Percentiles rank a stretch among this genome's conserved stretches.
Conservation (phyloP, 2,888 invertebrate species). For the Drosophila glabriapex region DNA sequence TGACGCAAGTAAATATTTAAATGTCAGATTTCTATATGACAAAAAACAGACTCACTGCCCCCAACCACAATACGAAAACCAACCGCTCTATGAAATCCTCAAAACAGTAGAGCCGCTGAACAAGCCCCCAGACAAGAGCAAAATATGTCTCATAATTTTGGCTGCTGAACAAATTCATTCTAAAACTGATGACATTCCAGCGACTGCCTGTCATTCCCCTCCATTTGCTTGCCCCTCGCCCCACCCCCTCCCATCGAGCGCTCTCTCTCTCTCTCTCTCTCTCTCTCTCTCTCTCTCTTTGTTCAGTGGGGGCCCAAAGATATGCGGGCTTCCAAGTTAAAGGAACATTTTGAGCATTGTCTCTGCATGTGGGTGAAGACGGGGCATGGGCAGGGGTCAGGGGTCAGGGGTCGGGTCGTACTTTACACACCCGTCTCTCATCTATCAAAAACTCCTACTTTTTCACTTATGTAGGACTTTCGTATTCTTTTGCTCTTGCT, state of each 20-base stretch:
- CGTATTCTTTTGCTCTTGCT: constrained; percentile 15
- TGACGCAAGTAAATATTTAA: constrained; percentile 84
- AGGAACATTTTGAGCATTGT: constrained; percentile 54
- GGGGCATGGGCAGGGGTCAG: not conserved
- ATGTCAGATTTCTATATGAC: constrained; percentile 81
- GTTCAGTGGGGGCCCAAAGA: constrained; percentile 20
- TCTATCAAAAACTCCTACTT: constrained; percentile 6
- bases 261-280: not conserved
- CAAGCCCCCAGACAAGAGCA: constrained; percentile 35
- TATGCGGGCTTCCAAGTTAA: constrained; percentile 67
- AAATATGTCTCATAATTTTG: constrained; percentile 77
- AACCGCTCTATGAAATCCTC: constrained; percentile 6
- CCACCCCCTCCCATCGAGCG: not conserved
- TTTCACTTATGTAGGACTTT: constrained; percentile 22
- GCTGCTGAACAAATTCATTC: constrained; percentile 45
- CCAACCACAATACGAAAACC: too few relatives aligned
- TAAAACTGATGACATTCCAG: constrained; percentile 47
- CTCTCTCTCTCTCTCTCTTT: too few relatives aligned
- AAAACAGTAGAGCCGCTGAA: constrained; percentile 16
- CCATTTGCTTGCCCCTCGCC: not conserved
- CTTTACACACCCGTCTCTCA: not conserved
- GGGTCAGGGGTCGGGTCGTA: not conserved
- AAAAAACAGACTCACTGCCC: constrained; percentile 13
- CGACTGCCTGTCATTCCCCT: constrained; percentile 17
- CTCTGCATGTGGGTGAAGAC: constrained; percentile 31